Percentiles rank a stretch among this genome's conserved stretches.
These are phyloP conservation scores for Megalopta genalis DNA, from an alignment of 1,140 invertebrate genomes.

Conservation along the genomic window DNA sequence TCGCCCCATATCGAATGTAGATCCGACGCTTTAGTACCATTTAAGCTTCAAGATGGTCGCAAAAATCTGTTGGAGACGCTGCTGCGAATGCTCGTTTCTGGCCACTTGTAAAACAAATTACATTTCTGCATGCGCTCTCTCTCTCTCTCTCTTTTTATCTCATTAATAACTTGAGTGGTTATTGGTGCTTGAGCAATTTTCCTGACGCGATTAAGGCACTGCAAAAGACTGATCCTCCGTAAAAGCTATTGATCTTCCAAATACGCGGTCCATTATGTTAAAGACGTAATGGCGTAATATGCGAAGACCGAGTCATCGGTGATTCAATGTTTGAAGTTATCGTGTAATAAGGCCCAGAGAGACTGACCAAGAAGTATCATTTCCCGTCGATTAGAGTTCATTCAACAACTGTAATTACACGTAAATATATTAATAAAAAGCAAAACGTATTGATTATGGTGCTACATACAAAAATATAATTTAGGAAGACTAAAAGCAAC, in stretches of 20 bases:
- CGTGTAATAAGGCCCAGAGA: slow-evolving; percentile 45
- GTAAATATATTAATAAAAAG: slow-evolving; percentile 42
- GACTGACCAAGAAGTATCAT: slow-evolving; percentile 29
- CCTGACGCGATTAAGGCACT: slow-evolving; percentile 60
- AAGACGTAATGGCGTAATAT: slow-evolving; percentile 45
- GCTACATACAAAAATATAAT: slow-evolving; percentile 27
- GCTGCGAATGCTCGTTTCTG: neutral
- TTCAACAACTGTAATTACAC: slow-evolving; percentile 45
- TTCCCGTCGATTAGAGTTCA: slow-evolving; percentile 32
- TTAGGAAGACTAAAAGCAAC: slow-evolving; percentile 18
- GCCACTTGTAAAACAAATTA: slow-evolving; percentile 10
- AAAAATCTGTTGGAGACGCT: neutral
- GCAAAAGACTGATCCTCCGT: slow-evolving; percentile 52
- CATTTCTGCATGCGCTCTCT: slow-evolving; percentile 1
- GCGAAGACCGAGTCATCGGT: slow-evolving; percentile 40
- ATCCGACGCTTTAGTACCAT: slow-evolving; percentile 3
- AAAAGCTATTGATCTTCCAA: slow-evolving; percentile 43
- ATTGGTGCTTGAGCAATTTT: slow-evolving; percentile 60
- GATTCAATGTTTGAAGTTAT: slow-evolving; percentile 42
- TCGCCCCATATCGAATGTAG: neutral
- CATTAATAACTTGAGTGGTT: slow-evolving; percentile 15
- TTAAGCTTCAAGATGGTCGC: slow-evolving; percentile 14
- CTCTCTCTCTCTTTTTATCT: neutral
- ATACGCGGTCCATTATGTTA: slow-evolving; percentile 31
- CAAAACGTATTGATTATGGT: slow-evolving; percentile 25